Evolutionary conservation across 2,888 invertebrate species (phyloP), one percentile per base, ranked within the genome.

Genomic region (Sphinx pinastri): DNA sequence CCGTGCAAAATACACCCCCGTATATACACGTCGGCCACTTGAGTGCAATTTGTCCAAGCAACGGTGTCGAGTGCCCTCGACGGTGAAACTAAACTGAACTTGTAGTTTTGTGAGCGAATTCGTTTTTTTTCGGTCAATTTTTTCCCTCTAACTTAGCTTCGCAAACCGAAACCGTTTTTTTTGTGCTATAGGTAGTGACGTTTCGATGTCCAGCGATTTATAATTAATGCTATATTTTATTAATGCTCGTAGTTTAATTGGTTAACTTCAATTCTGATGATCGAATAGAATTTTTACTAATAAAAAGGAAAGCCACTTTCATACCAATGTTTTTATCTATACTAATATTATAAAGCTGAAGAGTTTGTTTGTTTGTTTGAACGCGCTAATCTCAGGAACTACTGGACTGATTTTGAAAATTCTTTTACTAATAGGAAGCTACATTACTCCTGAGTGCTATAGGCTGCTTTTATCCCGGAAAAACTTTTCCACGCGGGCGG

Each of bases 41-140:
- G 88, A 84, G 90, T 86, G 84, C 88, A 91, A 90, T 91, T 90
- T 88, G 89, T 89, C 88, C 87, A 77, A 84, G 85, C 84, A 76
- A 83, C 84, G 86, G 81, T 79, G 81, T 76, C 77, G 77, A 90
- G 89, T 78, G 80, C 84, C 77, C 90, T 88, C 81, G 73, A 74
- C 79, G 84, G 81, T 81, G 83, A 85, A 84, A 87, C 87, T 87
- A 87, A 88, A 87, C 88, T 87, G 79, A 87, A 88, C 88, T 87
- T 79, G 84, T 86, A 88, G 85, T 86, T 86, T 81, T 80, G 82
- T 81, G 79, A 84, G 82, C 80, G 80, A 84, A 83, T 81, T 80
- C 72, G 74, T 75, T 81, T 84, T 76, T 84, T 82, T 81, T 68
- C 68, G 66, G 14, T 57, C 69, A 72, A 75, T 71, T 71, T 77